These are phyloP conservation scores for Ophion obscuratus DNA, from an alignment of 2,888 invertebrate species.

Conservation along the genomic window DNA sequence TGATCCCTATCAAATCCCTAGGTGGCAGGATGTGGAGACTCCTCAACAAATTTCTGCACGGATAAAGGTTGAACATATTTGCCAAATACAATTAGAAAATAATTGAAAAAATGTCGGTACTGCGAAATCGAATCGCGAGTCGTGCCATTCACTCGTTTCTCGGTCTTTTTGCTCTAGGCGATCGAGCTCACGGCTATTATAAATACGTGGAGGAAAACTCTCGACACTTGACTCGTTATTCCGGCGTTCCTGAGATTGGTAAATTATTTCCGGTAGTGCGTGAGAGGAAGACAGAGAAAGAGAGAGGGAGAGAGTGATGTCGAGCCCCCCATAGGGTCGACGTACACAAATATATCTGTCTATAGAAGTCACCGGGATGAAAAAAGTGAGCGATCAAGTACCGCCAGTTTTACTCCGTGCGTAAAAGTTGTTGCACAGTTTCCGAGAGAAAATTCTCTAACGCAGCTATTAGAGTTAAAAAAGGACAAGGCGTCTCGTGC, in stretches of 20 bases:
- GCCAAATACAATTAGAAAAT: too few relatives aligned
- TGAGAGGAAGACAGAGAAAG: not conserved
- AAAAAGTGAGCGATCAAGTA: slow-evolving; percentile 29
- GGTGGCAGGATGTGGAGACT: too few relatives aligned
- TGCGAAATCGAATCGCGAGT: not conserved
- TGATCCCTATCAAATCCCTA: too few relatives aligned
- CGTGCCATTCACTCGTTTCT: not conserved
- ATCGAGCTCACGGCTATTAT: not conserved
- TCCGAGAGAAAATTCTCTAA: not conserved
- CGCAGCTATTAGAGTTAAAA: not conserved
- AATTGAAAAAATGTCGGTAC: too few relatives aligned
- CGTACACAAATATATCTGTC: not conserved
- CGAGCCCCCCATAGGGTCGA: not conserved
- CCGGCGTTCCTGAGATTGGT: slow-evolving; percentile 16
- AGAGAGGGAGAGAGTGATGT: slow-evolving; percentile 12
- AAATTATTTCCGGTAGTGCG: slow-evolving; percentile 37
- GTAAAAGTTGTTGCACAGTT: slow-evolving; percentile 8
- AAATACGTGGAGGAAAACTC: slow-evolving; percentile 4
- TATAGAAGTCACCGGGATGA: not conserved
- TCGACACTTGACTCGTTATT: slow-evolving; percentile 28
- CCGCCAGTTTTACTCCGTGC: slow-evolving; percentile 22
- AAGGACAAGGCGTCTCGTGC: not conserved
- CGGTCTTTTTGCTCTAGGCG: not conserved
- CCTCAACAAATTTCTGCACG: too few relatives aligned
- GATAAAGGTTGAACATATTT: too few relatives aligned